These are phyloP conservation scores for Pedetes capensis DNA, from an alignment of 2,113 vertebrate species.

Conservation along the genomic window DNA sequence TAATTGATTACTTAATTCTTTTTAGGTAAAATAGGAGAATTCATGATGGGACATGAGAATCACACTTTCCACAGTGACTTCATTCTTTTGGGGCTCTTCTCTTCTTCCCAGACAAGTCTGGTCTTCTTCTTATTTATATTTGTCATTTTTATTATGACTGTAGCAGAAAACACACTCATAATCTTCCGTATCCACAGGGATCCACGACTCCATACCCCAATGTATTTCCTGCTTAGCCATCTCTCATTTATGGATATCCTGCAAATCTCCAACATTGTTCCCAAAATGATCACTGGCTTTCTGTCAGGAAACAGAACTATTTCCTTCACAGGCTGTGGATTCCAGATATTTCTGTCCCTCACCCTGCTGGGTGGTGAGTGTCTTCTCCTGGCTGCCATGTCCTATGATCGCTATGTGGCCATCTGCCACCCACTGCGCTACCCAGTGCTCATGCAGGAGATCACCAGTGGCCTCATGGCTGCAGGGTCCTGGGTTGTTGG, in stretches of 20 bases:
- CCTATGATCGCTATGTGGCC: not conserved
- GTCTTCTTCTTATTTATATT: not conserved
- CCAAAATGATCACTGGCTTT: constrained; percentile 7
- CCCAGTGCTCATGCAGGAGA: not conserved
- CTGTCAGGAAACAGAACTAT: constrained; percentile 37
- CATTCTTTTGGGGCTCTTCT: constrained; percentile 42
- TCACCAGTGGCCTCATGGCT: not conserved
- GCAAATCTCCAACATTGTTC: constrained; percentile 41
- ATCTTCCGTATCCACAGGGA: not conserved
- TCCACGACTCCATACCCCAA: not conserved
- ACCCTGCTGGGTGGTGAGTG: constrained; percentile 4
- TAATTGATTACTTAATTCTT: not conserved
- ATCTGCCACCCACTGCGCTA: not conserved
- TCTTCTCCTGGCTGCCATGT: constrained; percentile 27
- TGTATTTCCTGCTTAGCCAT: too few relatives aligned
- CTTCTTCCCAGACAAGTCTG: not conserved
- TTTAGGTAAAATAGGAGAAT: not conserved
- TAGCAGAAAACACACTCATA: constrained; percentile 14
- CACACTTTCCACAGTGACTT: not conserved
- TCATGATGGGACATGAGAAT: not conserved
- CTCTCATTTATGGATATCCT: constrained; percentile 58
- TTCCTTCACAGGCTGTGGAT: constrained; percentile 28
- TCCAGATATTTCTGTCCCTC: constrained; percentile 43
- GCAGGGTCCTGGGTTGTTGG: not conserved
- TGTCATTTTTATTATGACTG: not conserved